phyloP scores from a whole-genome alignment of 2,888 invertebrate genomes.

The Pyrrhia umbra region DNA sequence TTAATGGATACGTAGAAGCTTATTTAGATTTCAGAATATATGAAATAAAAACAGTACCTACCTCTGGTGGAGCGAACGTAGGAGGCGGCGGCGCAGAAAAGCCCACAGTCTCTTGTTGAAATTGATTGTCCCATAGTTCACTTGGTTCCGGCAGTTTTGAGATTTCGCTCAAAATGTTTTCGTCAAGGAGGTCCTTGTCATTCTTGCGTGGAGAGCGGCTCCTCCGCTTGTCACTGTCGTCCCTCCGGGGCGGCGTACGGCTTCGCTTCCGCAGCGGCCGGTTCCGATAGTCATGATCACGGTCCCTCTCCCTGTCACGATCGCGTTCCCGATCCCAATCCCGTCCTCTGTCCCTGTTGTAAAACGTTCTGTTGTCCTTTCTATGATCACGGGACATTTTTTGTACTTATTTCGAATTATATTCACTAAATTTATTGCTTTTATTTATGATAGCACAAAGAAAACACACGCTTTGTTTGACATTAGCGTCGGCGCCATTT shows the following conservation, averaged over 20 bases:
- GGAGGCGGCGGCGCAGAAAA: slow-evolving; percentile 66
- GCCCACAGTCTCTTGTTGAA: slow-evolving; percentile 74
- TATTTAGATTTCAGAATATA: neutral
- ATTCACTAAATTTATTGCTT: slow-evolving; percentile 2
- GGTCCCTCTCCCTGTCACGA: slow-evolving; percentile 64
- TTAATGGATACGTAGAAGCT: neutral
- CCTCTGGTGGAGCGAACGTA: slow-evolving; percentile 70
- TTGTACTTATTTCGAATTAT: slow-evolving; percentile 1
- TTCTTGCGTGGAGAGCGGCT: slow-evolving; percentile 79
- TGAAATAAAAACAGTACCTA: slow-evolving; percentile 67
- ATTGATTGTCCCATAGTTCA: slow-evolving; percentile 84
- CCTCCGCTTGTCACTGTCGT: slow-evolving; percentile 67
- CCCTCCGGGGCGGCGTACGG: slow-evolving; percentile 71
- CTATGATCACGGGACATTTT: slow-evolving; percentile 76
- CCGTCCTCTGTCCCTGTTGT: slow-evolving; percentile 71
- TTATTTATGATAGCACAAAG: slow-evolving; percentile 12
- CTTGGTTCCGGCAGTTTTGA: slow-evolving; percentile 84
- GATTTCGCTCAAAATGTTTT: slow-evolving; percentile 84
- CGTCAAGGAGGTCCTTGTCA: slow-evolving; percentile 82
- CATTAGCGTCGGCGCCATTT: slow-evolving; percentile 49
- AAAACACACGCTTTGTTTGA: slow-evolving; percentile 54
- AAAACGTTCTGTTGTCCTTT: slow-evolving; percentile 63
- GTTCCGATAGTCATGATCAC: slow-evolving; percentile 63
- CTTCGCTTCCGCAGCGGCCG: slow-evolving; percentile 73
- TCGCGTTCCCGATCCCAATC: slow-evolving; percentile 71